A percentile compares a stretch with the other conserved stretches of the same genome.
phyloP scores from a whole-genome alignment of 2,888 invertebrate species.

The Hydraecia micacea region DNA sequence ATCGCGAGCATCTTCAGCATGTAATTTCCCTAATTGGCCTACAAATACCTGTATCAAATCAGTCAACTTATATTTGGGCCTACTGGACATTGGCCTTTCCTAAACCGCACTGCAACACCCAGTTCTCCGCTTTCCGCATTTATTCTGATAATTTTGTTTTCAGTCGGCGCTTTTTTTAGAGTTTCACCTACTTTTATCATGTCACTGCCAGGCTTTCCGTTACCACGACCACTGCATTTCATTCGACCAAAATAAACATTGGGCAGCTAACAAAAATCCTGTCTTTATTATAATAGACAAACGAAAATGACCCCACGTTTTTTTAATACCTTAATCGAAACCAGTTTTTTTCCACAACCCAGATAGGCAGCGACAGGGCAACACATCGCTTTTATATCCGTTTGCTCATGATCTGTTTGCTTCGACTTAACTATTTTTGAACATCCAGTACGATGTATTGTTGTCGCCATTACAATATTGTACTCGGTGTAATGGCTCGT shows the following conservation, averaged over 20 bases:
- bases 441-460: neutral
- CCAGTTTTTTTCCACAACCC: neutral
- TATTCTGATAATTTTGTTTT: no score
- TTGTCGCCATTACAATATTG: conserved; percentile 35
- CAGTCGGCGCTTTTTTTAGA: neutral
- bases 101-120: no score
- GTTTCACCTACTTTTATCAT: neutral
- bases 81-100: no score
- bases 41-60: no score
- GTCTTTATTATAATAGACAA: neutral
- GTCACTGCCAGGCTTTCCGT: neutral
- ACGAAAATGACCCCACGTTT: neutral
- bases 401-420: neutral
- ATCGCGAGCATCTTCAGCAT: no score
- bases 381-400: no score
- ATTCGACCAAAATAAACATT: neutral
- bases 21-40: no score
- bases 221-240: neutral
- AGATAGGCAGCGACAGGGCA: neutral
- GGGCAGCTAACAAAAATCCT: neutral
- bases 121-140: no score
- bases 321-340: neutral
- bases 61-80: no score
- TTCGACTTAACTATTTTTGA: neutral
- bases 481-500: conserved; percentile 17